A percentile compares a stretch with the other conserved stretches of the same genome.
These are phyloP conservation scores for Podarcis muralis DNA, from an alignment of 2,113 vertebrate species.

Conservation along the genomic window DNA sequence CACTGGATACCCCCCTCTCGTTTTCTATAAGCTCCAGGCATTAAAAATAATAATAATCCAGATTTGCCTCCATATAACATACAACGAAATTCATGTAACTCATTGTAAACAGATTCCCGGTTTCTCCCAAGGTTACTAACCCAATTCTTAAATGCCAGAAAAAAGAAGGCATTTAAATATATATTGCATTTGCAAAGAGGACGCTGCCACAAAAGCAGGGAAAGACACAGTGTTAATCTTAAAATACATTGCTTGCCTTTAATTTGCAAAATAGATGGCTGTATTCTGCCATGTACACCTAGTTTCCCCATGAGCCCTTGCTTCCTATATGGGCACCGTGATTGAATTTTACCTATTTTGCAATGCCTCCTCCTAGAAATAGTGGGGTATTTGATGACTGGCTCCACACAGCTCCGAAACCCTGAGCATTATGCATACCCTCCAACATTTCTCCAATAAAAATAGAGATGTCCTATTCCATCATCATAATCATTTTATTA, in stretches of 20 bases:
- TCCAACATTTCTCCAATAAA: too few species aligned
- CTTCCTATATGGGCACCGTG: neutral
- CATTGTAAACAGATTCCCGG: constrained; percentile 1
- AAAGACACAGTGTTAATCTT: neutral
- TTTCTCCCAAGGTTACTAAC: constrained; percentile 21
- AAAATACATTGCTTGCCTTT: neutral
- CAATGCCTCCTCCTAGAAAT: neutral
- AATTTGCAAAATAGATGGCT: neutral
- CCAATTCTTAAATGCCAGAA: neutral
- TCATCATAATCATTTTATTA: too few species aligned
- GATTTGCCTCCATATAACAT: neutral
- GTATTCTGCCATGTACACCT: neutral
- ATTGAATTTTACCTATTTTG: neutral
- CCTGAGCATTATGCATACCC: too few species aligned
- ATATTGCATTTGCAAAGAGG: neutral
- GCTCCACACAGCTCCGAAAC: neutral
- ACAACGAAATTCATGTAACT: neutral
- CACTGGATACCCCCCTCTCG: neutral
- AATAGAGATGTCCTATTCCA: too few species aligned
- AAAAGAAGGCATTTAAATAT: constrained; percentile 9
- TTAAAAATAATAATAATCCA: neutral
- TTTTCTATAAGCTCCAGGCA: neutral
- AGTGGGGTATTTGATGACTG: neutral
- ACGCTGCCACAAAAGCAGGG: neutral
- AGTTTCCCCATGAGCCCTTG: neutral